Evolutionary conservation across 2,888 invertebrate genomes (phyloP).

Genomic region (Conops quadrifasciatus): DNA sequence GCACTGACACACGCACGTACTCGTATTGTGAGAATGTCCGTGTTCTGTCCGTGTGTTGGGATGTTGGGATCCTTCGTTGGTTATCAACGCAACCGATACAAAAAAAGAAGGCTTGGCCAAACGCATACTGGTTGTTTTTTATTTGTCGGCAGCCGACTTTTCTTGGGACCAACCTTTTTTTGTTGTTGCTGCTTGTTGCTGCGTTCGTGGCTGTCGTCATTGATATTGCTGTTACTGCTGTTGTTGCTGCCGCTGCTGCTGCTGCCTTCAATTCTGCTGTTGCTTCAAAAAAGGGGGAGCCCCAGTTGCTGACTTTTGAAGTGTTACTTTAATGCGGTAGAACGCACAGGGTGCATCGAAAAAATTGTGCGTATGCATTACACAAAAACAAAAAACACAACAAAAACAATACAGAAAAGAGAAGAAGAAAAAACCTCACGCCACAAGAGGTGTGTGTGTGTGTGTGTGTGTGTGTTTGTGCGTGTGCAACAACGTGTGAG

Average conservation of each 20-base stretch:
- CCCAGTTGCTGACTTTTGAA: not conserved
- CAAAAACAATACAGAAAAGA: not conserved
- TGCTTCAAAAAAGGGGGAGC: not conserved
- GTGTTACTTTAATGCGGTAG: not conserved
- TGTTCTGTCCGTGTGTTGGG: too few relatives aligned
- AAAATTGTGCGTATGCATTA: constrained; percentile 14
- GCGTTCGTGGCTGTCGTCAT: constrained; percentile 1
- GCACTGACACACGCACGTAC: not conserved
- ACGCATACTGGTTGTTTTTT: constrained; percentile 46
- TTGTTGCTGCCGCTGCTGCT: not conserved
- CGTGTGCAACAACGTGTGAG: constrained; percentile 4
- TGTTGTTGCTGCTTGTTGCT: not conserved
- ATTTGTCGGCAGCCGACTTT: constrained; percentile 49
- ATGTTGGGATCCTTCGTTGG: too few relatives aligned
- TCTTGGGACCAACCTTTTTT: constrained; percentile 6
- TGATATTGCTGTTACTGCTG: constrained; percentile 47
- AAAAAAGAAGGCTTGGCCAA: constrained; percentile 46
- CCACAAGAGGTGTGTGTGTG: too few relatives aligned
- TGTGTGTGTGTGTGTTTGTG: too few relatives aligned
- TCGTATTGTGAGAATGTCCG: not conserved
- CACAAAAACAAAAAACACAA: not conserved
- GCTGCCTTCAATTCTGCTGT: not conserved
- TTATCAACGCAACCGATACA: not conserved
- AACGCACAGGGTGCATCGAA: not conserved
- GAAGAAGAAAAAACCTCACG: not conserved